Evolutionary conservation across 2,888 invertebrate genomes (phyloP).

Genomic region (Orthosia gracilis): DNA sequence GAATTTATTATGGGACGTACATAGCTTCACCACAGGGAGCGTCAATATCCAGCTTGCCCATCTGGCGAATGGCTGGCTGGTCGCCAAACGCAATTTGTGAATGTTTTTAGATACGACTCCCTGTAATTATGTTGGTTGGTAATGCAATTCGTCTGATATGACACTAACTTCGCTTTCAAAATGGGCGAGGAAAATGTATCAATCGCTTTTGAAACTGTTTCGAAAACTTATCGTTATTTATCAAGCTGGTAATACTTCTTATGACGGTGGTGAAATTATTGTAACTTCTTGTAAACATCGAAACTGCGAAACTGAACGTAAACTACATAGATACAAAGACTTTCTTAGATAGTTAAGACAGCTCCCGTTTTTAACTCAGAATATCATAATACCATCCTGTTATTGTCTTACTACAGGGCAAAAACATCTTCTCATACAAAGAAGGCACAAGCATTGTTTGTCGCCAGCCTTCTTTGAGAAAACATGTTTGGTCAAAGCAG

Average conservation of each 20-base stretch:
- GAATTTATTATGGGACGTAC: constrained; percentile 19
- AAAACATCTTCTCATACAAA: too few species aligned
- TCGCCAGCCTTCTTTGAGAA: too few species aligned
- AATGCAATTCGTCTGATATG: constrained; percentile 48
- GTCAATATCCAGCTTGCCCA: constrained; percentile 60
- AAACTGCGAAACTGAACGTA: neutral
- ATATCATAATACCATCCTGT: too few species aligned
- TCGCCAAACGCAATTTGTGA: constrained; percentile 66
- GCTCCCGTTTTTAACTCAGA: neutral
- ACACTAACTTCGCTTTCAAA: constrained; percentile 16
- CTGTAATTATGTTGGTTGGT: constrained; percentile 50
- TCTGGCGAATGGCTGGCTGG: constrained; percentile 64
- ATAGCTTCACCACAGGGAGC: constrained; percentile 44
- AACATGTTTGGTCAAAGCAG: too few species aligned
- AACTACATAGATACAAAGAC: neutral
- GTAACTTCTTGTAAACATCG: neutral
- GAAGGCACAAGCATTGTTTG: too few species aligned
- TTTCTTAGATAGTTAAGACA: neutral
- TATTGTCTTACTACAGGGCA: too few species aligned
- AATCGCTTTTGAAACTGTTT: neutral
- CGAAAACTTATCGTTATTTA: neutral
- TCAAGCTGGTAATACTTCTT: neutral
- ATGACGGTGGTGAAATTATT: too few species aligned
- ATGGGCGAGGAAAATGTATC: neutral
- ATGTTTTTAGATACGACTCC: constrained; percentile 57